Conservation (phyloP, 2,113 vertebrate genomes). For the Proterorhinus semilunaris region DNA sequence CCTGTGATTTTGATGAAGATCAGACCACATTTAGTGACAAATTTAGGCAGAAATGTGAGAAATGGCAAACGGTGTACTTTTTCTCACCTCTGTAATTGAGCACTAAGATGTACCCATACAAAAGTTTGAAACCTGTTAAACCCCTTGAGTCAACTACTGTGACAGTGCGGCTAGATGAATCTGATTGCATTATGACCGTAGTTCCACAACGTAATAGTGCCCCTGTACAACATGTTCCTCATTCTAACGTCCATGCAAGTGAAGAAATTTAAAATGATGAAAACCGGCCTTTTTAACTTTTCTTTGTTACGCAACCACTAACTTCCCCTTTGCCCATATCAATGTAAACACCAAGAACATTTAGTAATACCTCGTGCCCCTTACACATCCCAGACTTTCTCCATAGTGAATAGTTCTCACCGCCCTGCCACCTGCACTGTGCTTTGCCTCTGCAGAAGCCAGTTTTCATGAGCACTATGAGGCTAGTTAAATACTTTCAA, state of each 20-base stretch:
- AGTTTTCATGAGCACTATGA: constrained; percentile 47
- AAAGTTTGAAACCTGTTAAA: not conserved
- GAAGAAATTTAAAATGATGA: constrained; percentile 49
- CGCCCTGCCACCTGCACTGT: constrained; percentile 14
- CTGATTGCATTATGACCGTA: not conserved
- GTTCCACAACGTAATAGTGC: not conserved
- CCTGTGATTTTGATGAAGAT: too few relatives aligned
- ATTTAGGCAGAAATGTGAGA: too few relatives aligned
- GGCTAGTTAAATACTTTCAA: constrained; percentile 52
- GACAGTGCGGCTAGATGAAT: not conserved
- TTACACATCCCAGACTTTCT: constrained; percentile 47
- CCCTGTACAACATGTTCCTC: constrained; percentile 44
- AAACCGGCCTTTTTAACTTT: constrained; percentile 31
- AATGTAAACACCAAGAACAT: constrained; percentile 45
- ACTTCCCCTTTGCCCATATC: constrained; percentile 44
- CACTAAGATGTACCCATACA: too few relatives aligned
- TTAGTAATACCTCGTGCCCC: constrained; percentile 23
- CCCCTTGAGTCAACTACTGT: not conserved
- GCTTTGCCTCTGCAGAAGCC: constrained; percentile 27
- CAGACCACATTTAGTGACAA: too few relatives aligned
- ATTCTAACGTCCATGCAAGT: constrained; percentile 39
- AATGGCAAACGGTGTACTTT: too few relatives aligned
- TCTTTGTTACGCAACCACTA: constrained; percentile 54
- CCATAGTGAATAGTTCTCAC: constrained; percentile 23
- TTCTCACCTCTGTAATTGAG: too few relatives aligned